These are phyloP conservation scores for Bugulina stolonifera DNA, from an alignment of 2,888 invertebrate species.

Conservation along the genomic window DNA sequence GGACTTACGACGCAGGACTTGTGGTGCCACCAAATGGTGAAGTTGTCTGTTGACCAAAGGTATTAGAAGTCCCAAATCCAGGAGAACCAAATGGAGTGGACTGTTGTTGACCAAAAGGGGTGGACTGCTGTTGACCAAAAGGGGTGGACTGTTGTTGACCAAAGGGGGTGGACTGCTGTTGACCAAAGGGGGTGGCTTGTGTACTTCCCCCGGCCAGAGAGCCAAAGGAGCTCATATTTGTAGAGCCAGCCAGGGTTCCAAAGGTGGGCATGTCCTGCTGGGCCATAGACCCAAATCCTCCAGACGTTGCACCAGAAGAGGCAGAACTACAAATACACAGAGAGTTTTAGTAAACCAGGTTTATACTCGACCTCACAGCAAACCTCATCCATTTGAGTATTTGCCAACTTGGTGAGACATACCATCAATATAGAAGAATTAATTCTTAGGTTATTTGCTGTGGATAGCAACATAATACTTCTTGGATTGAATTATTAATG, in stretches of 20 bases:
- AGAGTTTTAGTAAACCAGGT: no score
- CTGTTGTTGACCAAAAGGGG: slow-evolving; percentile 8
- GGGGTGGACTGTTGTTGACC: not conserved
- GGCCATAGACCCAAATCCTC: not conserved
- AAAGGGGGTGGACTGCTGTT: slow-evolving; percentile 1
- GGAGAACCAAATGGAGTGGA: slow-evolving; percentile 1
- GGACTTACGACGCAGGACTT: no score
- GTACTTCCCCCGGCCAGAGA: not conserved
- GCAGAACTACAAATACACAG: no score
- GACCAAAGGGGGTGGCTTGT: slow-evolving; percentile 4
- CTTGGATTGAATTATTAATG: no score
- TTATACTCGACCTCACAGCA: no score
- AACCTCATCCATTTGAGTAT: no score
- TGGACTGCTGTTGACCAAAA: not conserved
- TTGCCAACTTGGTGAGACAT: no score
- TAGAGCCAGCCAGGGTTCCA: not conserved
- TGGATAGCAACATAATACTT: no score
- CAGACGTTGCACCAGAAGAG: not conserved
- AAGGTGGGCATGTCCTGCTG: slow-evolving; percentile 2
- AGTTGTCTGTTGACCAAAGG: not conserved
- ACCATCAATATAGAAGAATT: no score
- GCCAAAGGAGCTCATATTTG: not conserved
- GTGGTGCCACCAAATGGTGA: not conserved
- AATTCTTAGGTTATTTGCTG: no score
- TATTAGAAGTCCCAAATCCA: not conserved